Conservation (phyloP, 1,140 invertebrate genomes). For the Dendrolimus kikuchii region DNA sequence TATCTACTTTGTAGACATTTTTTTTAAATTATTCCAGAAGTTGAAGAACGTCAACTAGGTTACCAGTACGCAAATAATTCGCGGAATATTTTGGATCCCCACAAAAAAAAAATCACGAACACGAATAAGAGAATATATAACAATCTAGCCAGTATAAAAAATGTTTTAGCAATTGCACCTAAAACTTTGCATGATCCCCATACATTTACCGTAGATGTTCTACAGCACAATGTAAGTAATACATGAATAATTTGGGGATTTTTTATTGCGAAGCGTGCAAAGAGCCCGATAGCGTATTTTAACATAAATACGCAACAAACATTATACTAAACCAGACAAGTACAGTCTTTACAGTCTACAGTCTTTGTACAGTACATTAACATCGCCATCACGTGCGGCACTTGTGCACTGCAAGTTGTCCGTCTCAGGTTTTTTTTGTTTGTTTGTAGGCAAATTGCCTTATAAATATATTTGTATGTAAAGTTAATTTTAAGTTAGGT, state of each 20-base stretch:
- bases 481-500: too few species aligned
- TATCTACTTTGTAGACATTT: background rate
- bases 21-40: slow-evolving; percentile 11
- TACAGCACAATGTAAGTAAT: slow-evolving; percentile 36
- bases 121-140: background rate
- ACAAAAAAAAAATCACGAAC: slow-evolving; percentile 5
- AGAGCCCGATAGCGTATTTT: too few species aligned
- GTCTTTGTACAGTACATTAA: too few species aligned
- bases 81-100: slow-evolving; percentile 20
- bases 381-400: too few species aligned
- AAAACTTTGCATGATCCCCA: slow-evolving; percentile 31
- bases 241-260: slow-evolving; percentile 4
- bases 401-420: too few species aligned
- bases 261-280: background rate
- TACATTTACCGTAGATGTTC: slow-evolving; percentile 41
- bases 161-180: slow-evolving; percentile 15
- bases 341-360: too few species aligned
- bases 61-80: background rate
- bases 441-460: too few species aligned
- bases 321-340: too few species aligned
- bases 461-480: too few species aligned
- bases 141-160: background rate
- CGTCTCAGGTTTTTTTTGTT: too few species aligned
- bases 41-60: slow-evolving; percentile 2
- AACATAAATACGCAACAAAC: too few species aligned